Percentiles rank a stretch among this genome's conserved stretches.
These are phyloP conservation scores for Mirza zaza DNA, from an alignment of 2,113 vertebrate genomes.

Conservation along the genomic window DNA sequence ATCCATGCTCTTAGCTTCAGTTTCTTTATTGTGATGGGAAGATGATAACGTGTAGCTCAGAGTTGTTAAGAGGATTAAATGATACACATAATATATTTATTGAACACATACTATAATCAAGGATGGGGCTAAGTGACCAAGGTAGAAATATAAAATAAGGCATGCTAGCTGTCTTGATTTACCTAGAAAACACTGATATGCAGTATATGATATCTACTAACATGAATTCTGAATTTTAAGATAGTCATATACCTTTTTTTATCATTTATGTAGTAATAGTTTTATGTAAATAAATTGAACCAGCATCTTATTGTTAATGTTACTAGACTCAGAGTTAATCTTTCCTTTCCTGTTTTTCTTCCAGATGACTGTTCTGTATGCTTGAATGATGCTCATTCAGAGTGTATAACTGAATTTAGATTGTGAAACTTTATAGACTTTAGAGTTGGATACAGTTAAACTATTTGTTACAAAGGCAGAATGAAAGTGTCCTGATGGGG, in stretches of 20 bases:
- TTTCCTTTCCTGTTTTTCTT: background rate
- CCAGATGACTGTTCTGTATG: background rate
- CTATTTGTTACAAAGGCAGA: background rate
- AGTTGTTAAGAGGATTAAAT: background rate
- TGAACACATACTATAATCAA: background rate
- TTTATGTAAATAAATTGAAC: constrained; percentile 57
- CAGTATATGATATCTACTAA: background rate
- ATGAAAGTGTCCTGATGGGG: background rate
- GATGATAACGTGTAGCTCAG: background rate
- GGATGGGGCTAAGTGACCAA: background rate
- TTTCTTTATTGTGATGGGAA: constrained; percentile 20
- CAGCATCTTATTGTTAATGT: constrained; percentile 52
- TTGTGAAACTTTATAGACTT: constrained; percentile 50
- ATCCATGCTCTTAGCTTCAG: background rate
- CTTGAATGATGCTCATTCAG: constrained; percentile 11
- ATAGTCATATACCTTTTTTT: background rate
- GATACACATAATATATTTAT: background rate
- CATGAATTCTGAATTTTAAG: background rate
- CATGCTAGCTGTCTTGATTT: background rate
- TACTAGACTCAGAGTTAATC: constrained; percentile 52
- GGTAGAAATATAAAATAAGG: background rate
- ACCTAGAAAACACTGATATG: background rate
- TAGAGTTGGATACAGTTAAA: constrained; percentile 42
- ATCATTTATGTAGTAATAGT: background rate
- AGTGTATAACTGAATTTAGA: constrained; percentile 48